Base-by-base conservation (phyloP, 2,888 invertebrate species). In the Agrenia bidenticulata region DNA sequence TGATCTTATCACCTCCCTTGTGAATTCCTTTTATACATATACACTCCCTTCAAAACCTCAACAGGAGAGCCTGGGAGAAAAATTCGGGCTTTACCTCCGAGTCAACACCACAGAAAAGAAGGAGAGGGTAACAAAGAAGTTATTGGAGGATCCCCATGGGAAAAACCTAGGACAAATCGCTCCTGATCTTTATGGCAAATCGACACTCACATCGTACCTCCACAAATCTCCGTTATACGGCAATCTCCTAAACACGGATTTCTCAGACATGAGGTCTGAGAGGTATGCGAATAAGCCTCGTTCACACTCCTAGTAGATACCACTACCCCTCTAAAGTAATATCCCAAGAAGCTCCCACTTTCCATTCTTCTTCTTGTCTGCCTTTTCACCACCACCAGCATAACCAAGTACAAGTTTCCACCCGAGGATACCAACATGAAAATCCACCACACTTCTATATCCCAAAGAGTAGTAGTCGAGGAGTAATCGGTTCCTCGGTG, bases 181-280 rank as follows among this genome's bases (percentile, higher is more conserved):
- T 75, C 66, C 65, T 73, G 75, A 75, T 75, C 73, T 75, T 73
- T 75, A 75, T 75, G 72, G 75, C 73, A 72, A 75, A 73, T 75
- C 75, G 69, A 71, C 72, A 73, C 73, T 72, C 69, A 67, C 69
- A 70, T 69, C 66, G 69, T 66, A 72, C 70, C 69, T 73, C 73
- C 71, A 73, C 72, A 75, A 75, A 75, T 75, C 75, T 73, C 70
- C 70, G 73, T 74, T 74, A 74, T 71, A 73, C 73, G 71, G 72
- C 71, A 74, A 74, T 74, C 74, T 74, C 64, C 66, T 70, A 71
- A 72, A 69, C 72, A 72, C 66, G 69, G 71, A 74, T 68, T 74
- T 70, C 63, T 54, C 61, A 41, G 45, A 32, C 37, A 55, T 55
- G 24, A 32, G 32, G 5, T 32, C 32, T 32, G 4, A 4, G 32